These are phyloP conservation scores for Galaxea fascicularis DNA, from an alignment of 92 coral and sea anemone genomes.

Conservation along the genomic window DNA sequence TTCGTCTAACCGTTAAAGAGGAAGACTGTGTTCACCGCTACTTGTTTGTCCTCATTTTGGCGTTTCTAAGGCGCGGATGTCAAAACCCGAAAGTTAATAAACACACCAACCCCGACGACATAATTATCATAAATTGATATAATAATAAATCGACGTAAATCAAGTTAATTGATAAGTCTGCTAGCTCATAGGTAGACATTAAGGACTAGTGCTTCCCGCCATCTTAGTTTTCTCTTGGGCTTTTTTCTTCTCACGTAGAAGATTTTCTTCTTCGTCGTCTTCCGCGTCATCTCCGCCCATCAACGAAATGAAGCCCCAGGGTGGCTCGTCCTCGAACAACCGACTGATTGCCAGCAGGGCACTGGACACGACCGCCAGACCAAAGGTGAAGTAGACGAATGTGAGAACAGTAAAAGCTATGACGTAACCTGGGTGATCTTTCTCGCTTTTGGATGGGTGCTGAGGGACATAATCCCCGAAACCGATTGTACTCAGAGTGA, in stretches of 20 bases:
- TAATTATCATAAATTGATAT: conserved; percentile 28
- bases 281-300: conserved; percentile 80
- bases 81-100: conserved; percentile 37
- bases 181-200: conserved; percentile 17
- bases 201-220: conserved; percentile 43
- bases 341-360: conserved; percentile 98
- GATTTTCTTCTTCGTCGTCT: conserved; percentile 75
- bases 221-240: conserved; percentile 34
- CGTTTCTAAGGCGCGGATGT: conserved; percentile 28
- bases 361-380: conserved; percentile 97
- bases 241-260: conserved; percentile 69
- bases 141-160: conserved; percentile 23
- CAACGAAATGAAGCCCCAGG: conserved; percentile 92
- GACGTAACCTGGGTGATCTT: conserved; percentile 89
- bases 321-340: conserved; percentile 97
- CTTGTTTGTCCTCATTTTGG: conserved; percentile 9
- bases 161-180: conserved; percentile 8
- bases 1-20: background rate
- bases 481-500: conserved; percentile 96
- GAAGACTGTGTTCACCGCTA: background rate
- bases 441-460: conserved; percentile 86
- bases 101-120: conserved; percentile 46
- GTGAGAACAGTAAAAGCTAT: conserved; percentile 94
- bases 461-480: conserved; percentile 98
- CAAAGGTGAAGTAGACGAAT: conserved; percentile 95